A percentile compares a stretch with the other conserved stretches of the same genome.
These are phyloP conservation scores for Amitus sp. DNA, from an alignment of 2,888 invertebrate genomes.

Conservation along the genomic window DNA sequence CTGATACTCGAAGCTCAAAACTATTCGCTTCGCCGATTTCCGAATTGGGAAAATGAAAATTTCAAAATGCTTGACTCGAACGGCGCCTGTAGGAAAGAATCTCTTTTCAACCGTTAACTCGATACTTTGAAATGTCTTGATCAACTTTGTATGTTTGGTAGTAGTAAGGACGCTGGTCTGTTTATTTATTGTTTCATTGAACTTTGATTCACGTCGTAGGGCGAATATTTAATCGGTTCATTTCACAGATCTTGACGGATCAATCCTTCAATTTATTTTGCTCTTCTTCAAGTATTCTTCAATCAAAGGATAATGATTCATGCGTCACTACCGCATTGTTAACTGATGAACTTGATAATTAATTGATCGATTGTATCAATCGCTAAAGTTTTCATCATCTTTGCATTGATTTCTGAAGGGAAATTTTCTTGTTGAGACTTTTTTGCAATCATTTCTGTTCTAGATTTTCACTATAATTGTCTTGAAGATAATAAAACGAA, in stretches of 20 bases:
- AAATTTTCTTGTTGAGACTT: conserved; percentile 10
- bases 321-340: conserved; percentile 27
- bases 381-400: conserved; percentile 34
- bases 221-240: neutral
- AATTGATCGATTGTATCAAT: conserved; percentile 40
- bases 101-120: conserved; percentile 28
- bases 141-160: conserved; percentile 21
- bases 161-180: conserved; percentile 25
- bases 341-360: conserved; percentile 32
- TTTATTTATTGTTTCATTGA: conserved; percentile 36
- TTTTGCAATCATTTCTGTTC: no score
- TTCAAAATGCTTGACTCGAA: no score
- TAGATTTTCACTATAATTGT: no score
- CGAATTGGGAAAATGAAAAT: neutral
- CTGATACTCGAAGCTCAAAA: conserved; percentile 19
- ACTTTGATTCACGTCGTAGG: no score
- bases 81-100: no score
- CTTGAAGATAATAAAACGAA: no score
- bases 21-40: conserved; percentile 11
- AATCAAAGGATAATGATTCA: conserved; percentile 29
- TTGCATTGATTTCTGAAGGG: conserved; percentile 33
- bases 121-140: conserved; percentile 22
- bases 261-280: conserved; percentile 14
- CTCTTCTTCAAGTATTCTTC: conserved; percentile 13
- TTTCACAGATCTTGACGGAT: neutral